Evolutionary conservation across 2,797 vertebrate genomes (phyloP).

Genomic region (Mustela erminea): DNA sequence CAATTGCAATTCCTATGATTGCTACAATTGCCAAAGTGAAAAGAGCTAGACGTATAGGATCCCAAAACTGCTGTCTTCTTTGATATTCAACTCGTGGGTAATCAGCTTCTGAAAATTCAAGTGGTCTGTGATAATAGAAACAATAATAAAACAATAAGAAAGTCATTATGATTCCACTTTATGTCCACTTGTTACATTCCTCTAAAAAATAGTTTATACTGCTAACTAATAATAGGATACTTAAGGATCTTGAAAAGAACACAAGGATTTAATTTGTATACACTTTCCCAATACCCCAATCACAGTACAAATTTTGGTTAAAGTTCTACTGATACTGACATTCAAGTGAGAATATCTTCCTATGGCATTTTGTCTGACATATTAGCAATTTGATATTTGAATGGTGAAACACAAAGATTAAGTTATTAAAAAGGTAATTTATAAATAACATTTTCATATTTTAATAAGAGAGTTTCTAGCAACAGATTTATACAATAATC

Average conservation of each 20-base stretch:
- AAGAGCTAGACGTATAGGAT: constrained; percentile 70
- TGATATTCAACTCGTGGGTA: constrained; percentile 71
- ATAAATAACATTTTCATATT: constrained; percentile 12
- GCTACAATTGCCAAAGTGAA: constrained; percentile 77
- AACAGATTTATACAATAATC: not conserved
- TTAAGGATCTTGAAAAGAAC: not conserved
- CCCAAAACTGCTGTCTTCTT: constrained; percentile 78
- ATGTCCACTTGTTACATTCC: not conserved
- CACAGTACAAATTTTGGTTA: not conserved
- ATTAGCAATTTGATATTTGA: constrained; percentile 1
- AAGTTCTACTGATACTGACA: not conserved
- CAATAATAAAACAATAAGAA: not conserved
- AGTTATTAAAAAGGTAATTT: not conserved
- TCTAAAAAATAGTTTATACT: not conserved
- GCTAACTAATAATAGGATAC: not conserved
- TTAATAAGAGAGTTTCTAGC: not conserved
- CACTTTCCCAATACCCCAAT: not conserved
- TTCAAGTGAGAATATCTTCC: not conserved
- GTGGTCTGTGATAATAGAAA: constrained; percentile 71
- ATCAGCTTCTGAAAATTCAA: constrained; percentile 74
- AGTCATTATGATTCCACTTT: not conserved
- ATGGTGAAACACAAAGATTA: not conserved
- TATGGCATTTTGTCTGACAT: not conserved
- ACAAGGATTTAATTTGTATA: not conserved
- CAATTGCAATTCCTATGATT: constrained; percentile 81